Evolutionary conservation across 2,113 vertebrate species (phyloP).

Genomic region (Phasianus colchicus): DNA sequence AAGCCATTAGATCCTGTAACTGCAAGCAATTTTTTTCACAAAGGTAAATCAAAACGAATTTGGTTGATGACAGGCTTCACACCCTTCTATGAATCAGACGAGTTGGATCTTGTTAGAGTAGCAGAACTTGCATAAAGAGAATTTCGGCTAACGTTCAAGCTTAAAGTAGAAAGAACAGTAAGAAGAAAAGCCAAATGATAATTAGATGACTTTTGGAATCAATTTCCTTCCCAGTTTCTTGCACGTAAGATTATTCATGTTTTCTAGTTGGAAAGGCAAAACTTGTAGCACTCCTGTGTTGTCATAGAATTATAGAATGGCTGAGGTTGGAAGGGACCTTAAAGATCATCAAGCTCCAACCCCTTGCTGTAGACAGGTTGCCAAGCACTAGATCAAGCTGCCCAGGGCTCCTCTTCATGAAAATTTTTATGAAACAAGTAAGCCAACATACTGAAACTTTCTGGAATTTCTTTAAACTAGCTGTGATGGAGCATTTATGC

Average conservation of each 20-base stretch:
- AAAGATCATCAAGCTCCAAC: too few relatives aligned
- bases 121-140: constrained; percentile 13
- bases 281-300: not conserved
- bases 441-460: not conserved
- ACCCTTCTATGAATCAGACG: not conserved
- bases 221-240: not conserved
- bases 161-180: not conserved
- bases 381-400: too few relatives aligned
- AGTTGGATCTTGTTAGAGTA: constrained; percentile 28
- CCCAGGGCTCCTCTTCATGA: not conserved
- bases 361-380: too few relatives aligned
- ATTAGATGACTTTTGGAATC: not conserved
- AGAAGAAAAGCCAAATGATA: not conserved
- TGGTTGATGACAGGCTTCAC: not conserved
- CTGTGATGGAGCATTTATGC: not conserved
- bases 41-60: not conserved
- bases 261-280: not conserved
- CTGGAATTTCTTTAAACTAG: not conserved
- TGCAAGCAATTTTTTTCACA: not conserved
- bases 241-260: not conserved
- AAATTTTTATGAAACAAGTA: not conserved
- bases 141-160: not conserved
- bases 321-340: too few relatives aligned
- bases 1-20: not conserved
- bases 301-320: not conserved